These are phyloP conservation scores for Campopleginae sp. DNA, from an alignment of 2,888 invertebrate genomes.

Conservation along the genomic window DNA sequence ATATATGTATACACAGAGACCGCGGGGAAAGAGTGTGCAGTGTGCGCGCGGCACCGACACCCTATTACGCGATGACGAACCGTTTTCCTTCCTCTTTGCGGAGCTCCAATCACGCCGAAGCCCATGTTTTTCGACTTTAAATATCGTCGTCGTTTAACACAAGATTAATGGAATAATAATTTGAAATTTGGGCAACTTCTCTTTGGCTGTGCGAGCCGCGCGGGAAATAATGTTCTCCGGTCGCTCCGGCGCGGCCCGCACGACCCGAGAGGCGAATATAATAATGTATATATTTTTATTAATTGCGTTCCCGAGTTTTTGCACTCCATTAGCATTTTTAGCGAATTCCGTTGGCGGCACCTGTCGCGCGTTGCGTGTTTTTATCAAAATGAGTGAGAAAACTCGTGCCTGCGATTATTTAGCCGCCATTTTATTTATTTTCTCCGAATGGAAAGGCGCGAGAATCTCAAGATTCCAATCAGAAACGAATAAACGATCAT, in stretches of 20 bases:
- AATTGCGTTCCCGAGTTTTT: slow-evolving; percentile 45
- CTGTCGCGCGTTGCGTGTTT: slow-evolving; percentile 10
- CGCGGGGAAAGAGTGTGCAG: no score
- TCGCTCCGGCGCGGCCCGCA: neutral
- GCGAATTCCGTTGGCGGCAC: slow-evolving; percentile 29
- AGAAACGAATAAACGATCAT: slow-evolving; percentile 17
- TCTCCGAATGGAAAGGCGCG: neutral
- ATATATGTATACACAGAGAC: slow-evolving; percentile 1
- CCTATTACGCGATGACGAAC: slow-evolving; percentile 38
- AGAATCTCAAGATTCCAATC: neutral
- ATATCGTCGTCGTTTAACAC: slow-evolving; percentile 49
- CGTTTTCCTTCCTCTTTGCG: slow-evolving; percentile 10
- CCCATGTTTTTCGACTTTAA: slow-evolving; percentile 24
- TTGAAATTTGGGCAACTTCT: slow-evolving; percentile 30
- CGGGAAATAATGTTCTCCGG: slow-evolving; percentile 11
- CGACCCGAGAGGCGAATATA: slow-evolving; percentile 1
- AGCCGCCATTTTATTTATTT: neutral
- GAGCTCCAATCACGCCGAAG: slow-evolving; percentile 16
- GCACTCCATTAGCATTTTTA: slow-evolving; percentile 18
- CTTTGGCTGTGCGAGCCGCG: neutral
- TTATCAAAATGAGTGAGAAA: neutral
- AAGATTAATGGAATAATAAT: slow-evolving; percentile 57
- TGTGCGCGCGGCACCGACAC: slow-evolving; percentile 30
- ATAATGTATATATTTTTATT: slow-evolving; percentile 35
- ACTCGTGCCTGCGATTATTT: neutral